phyloP scores from a whole-genome alignment of 1,140 invertebrate species.

The Cotesia glomerata region DNA sequence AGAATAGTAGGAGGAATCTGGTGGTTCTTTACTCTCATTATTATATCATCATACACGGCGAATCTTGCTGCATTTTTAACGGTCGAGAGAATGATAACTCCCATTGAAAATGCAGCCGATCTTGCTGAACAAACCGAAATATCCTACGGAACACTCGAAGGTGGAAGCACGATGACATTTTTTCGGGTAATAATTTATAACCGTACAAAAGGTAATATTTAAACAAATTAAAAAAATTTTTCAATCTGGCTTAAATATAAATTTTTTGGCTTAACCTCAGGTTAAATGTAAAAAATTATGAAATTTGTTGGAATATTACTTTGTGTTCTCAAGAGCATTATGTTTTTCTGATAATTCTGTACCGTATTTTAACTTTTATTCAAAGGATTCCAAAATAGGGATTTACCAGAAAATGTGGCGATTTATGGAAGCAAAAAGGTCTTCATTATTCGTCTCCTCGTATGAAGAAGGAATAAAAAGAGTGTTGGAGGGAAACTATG shows the following conservation, averaged over 20 bases:
- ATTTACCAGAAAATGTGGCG: constrained; percentile 98
- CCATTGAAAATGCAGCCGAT: constrained; percentile 95
- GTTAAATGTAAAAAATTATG: too few relatives aligned
- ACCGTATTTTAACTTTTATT: not conserved
- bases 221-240: too few relatives aligned
- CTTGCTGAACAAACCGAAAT: constrained; percentile 93
- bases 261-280: too few relatives aligned
- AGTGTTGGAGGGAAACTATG: constrained; percentile 90
- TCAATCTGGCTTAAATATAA: too few relatives aligned
- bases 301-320: too few relatives aligned
- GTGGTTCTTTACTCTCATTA: constrained; percentile 99
- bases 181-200: constrained; percentile 76
- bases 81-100: constrained; percentile 94
- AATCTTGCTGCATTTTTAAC: constrained; percentile 97
- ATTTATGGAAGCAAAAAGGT: constrained; percentile 86
- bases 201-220: too few relatives aligned
- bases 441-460: constrained; percentile 83
- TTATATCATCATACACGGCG: constrained; percentile 97
- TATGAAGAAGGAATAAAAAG: constrained; percentile 89
- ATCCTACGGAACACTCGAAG: constrained; percentile 89
- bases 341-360: not conserved
- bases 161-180: constrained; percentile 96
- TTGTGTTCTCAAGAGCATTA: not conserved
- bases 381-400: constrained; percentile 91
- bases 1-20: constrained; percentile 94